Base-by-base conservation (phyloP, 1,140 invertebrate genomes). In the Gonatopus flavifemur region DNA sequence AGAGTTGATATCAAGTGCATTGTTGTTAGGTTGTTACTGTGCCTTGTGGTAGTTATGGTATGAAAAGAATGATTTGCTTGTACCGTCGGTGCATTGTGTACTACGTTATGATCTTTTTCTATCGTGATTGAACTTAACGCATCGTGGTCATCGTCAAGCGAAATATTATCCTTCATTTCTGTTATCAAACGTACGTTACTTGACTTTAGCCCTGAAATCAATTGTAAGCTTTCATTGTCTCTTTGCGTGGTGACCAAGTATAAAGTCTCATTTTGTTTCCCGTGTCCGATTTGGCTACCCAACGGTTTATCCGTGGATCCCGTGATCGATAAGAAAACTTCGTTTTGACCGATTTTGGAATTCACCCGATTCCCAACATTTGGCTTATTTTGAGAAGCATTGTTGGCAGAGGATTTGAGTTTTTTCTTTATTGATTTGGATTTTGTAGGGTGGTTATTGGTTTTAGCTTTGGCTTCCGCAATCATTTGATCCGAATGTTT, bases 401-500 rank as follows among this genome's bases (percentile, higher is more conserved):
- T 20, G 1, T 8, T 21, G 9, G 39, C 21, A 7, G 41, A 44
- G 2, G 41, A 2, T 8, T 67, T 65, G 8, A 32, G 15, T 41
- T 69, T 75, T 15, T 64, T 72, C 20, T 69, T 74, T 4, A 42
- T 3, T 3, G 57, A 6, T 31, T 74, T 77, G 0, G 51, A 8
- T 49, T 69, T 71, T 52, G 70, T 72, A 10, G 57, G 47, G 22
- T 68, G 62, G 19, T 48, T 64, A 21, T 56, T 70, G 8, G 57
- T 69, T 37, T 76, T 77, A 0, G 72, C 74, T 39, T 79, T 81
- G 3, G 77, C 78, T 28, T 76, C 69, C 1, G 76, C 72, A 20
- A 78, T 76, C 66, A 80, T 72, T 25, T 74, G 67, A 49, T 81
- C 79, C 3, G 79, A 81, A 57, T 81, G 80, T 49, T 79, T 79